Percentiles rank a stretch among this genome's conserved stretches.
Evolutionary conservation across 1,140 invertebrate genomes (phyloP).

Genomic region (Solenopsis invicta): DNA sequence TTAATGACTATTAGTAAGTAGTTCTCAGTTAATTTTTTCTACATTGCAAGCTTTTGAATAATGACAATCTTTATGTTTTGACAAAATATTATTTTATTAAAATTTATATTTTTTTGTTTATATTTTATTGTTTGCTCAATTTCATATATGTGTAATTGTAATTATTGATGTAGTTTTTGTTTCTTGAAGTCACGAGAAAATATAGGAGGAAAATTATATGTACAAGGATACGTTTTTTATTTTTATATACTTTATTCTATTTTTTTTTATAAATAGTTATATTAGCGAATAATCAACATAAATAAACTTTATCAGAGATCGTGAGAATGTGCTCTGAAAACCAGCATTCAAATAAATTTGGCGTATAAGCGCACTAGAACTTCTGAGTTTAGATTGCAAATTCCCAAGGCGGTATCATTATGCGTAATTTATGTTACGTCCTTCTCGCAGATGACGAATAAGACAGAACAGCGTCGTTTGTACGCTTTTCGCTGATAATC

Average conservation of each 20-base stretch:
- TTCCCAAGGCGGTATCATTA: slow-evolving; percentile 50
- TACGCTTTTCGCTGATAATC: slow-evolving; percentile 54
- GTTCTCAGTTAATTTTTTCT: background rate
- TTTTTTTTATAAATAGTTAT: background rate
- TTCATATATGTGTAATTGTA: background rate
- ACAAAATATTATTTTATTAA: background rate
- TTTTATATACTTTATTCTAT: background rate
- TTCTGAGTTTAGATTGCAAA: slow-evolving; percentile 43
- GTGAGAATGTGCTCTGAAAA: slow-evolving; percentile 38
- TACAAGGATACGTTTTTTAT: too few relatives aligned
- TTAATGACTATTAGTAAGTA: background rate
- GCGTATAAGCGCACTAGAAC: slow-evolving; percentile 5
- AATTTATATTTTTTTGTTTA: background rate
- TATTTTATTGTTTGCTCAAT: background rate
- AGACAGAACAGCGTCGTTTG: slow-evolving; percentile 35
- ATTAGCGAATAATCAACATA: background rate
- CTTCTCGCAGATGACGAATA: slow-evolving; percentile 47
- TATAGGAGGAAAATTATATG: background rate
- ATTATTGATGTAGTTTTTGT: too few relatives aligned
- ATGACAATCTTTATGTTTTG: background rate
- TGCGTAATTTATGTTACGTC: slow-evolving; percentile 59
- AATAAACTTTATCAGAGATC: slow-evolving; percentile 11
- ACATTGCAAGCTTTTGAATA: background rate
- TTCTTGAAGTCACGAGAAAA: background rate
- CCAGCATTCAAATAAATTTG: slow-evolving; percentile 34